phyloP scores from a whole-genome alignment of 2,888 invertebrate species.

The Drosophila macrospina region DNA sequence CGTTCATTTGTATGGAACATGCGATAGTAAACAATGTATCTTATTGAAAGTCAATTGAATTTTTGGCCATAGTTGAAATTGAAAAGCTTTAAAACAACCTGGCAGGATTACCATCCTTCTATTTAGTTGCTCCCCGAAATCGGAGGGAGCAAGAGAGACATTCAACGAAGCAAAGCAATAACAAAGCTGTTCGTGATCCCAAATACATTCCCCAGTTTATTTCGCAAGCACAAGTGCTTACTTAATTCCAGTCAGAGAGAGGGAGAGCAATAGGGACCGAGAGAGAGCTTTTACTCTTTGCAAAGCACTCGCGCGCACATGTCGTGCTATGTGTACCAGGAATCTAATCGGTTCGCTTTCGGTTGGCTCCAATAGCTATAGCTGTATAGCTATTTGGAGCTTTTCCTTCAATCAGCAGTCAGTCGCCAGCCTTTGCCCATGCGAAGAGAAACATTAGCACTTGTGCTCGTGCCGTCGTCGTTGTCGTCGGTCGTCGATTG shows the following conservation, averaged over 20 bases:
- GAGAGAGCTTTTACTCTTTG: slow-evolving; percentile 46
- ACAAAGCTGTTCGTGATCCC: slow-evolving; percentile 15
- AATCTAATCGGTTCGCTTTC: slow-evolving; percentile 57
- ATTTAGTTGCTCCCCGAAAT: slow-evolving; percentile 18
- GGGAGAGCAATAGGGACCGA: slow-evolving; percentile 1
- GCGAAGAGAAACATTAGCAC: slow-evolving; percentile 73
- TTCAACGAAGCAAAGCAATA: slow-evolving; percentile 11
- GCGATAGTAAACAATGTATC: slow-evolving; percentile 46
- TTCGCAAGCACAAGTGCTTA: slow-evolving; percentile 32
- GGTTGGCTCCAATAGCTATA: slow-evolving; percentile 20
- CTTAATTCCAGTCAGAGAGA: slow-evolving; percentile 37
- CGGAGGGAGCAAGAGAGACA: slow-evolving; percentile 8
- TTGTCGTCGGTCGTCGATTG: slow-evolving; percentile 46
- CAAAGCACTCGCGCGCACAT: slow-evolving; percentile 55
- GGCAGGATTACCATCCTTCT: slow-evolving; percentile 12
- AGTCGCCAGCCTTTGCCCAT: slow-evolving; percentile 73
- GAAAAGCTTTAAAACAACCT: slow-evolving; percentile 41
- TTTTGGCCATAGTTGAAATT: background rate
- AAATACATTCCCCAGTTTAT: slow-evolving; percentile 17
- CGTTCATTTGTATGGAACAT: slow-evolving; percentile 27
- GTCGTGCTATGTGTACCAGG: slow-evolving; percentile 66
- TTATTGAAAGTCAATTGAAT: slow-evolving; percentile 24
- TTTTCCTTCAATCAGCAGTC: slow-evolving; percentile 65
- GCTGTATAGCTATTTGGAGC: slow-evolving; percentile 65
- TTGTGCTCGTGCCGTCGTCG: slow-evolving; percentile 60